These are phyloP conservation scores for Periophthalmus modestus DNA, from an alignment of 2,113 vertebrate species.

Conservation along the genomic window DNA sequence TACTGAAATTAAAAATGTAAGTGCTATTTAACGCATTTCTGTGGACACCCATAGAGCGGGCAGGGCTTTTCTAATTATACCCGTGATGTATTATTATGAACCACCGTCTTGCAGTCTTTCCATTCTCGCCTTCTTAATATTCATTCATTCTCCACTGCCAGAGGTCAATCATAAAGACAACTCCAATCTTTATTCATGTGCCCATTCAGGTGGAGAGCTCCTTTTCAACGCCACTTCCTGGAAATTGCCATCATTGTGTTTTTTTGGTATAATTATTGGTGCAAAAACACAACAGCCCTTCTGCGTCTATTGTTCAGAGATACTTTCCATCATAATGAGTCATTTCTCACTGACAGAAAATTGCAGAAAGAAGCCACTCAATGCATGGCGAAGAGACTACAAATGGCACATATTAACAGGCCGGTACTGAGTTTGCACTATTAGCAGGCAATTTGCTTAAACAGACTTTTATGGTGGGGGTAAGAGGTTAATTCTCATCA, in stretches of 20 bases:
- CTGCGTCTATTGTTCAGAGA: slow-evolving; percentile 18
- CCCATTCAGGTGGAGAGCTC: slow-evolving; percentile 56
- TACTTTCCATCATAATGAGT: slow-evolving; percentile 38
- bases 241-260: slow-evolving; percentile 41
- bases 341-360: slow-evolving; percentile 14
- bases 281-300: slow-evolving; percentile 40
- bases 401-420: slow-evolving; percentile 35
- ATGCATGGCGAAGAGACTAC: slow-evolving; percentile 9
- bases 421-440: slow-evolving; percentile 38
- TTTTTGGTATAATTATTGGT: slow-evolving; percentile 48
- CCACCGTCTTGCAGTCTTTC: slow-evolving; percentile 45
- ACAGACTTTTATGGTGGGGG: slow-evolving; percentile 37
- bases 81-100: slow-evolving; percentile 47
- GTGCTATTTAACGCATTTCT: slow-evolving; percentile 56
- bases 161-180: slow-evolving; percentile 57
- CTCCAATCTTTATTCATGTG: slow-evolving; percentile 59
- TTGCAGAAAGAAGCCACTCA: slow-evolving; percentile 12
- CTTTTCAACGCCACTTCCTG: slow-evolving; percentile 46
- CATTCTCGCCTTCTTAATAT: slow-evolving; percentile 17
- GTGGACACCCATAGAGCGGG: slow-evolving; percentile 54
- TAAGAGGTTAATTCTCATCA: slow-evolving; percentile 55
- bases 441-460: slow-evolving; percentile 51
- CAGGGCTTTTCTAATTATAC: slow-evolving; percentile 60
- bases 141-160: slow-evolving; percentile 23
- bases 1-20: slow-evolving; percentile 58